phyloP scores from a whole-genome alignment of 2,888 invertebrate species.

The Hydrotaea diabolus region DNA sequence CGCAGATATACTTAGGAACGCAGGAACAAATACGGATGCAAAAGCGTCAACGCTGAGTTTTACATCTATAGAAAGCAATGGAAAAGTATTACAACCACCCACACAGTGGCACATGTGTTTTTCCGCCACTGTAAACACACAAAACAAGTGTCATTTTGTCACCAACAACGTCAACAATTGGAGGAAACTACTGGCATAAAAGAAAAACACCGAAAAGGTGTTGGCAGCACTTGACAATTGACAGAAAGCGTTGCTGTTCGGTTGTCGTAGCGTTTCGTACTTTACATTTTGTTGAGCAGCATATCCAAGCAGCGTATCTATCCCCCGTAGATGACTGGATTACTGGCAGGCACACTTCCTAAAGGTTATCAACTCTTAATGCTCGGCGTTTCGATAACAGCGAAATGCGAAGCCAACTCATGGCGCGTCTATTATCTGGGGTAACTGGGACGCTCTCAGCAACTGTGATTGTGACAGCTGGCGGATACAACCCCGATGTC shows the following conservation, averaged over 20 bases:
- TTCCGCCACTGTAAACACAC: background rate
- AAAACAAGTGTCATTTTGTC: background rate
- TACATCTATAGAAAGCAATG: too few species aligned
- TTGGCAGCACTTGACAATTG: slow-evolving; percentile 57
- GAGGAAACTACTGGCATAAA: background rate
- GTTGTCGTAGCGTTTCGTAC: background rate
- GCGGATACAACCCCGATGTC: slow-evolving; percentile 63
- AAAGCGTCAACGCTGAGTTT: background rate
- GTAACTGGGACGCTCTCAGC: slow-evolving; percentile 16
- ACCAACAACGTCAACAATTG: background rate
- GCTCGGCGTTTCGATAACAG: slow-evolving; percentile 32
- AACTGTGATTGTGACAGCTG: background rate
- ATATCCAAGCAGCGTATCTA: too few species aligned
- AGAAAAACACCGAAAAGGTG: slow-evolving; percentile 26
- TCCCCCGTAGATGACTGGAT: too few species aligned
- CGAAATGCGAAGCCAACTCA: slow-evolving; percentile 17
- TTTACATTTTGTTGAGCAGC: background rate
- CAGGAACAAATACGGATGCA: background rate
- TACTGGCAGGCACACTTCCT: slow-evolving; percentile 3
- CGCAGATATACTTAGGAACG: background rate
- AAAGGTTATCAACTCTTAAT: slow-evolving; percentile 52
- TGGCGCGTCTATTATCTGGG: background rate
- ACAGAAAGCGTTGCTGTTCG: slow-evolving; percentile 3
- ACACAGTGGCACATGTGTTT: background rate
- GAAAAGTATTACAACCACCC: background rate